phyloP scores from a whole-genome alignment of 2,888 invertebrate species.

The Elysia crispata region DNA sequence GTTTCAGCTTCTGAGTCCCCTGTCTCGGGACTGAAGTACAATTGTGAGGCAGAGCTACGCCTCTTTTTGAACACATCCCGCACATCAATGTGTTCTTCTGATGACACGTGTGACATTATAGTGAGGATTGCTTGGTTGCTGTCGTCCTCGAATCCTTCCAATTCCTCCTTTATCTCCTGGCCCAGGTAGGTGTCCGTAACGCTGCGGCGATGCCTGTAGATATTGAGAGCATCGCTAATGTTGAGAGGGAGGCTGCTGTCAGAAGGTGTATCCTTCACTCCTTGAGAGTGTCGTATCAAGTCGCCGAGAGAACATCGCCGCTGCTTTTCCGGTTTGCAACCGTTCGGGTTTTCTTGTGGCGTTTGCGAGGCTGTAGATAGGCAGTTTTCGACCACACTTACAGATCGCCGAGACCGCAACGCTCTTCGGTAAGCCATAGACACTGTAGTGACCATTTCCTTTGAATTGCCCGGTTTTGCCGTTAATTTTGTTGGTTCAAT shows the following conservation, averaged over 20 bases:
- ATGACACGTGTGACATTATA: conserved; percentile 37
- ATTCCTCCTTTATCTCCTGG: conserved; percentile 40
- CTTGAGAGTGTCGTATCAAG: conserved; percentile 37
- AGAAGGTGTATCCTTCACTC: background rate
- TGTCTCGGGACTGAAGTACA: conserved; percentile 34
- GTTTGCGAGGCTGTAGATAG: background rate
- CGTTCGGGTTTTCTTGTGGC: background rate
- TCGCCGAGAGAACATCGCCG: conserved; percentile 43
- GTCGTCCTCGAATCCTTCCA: conserved; percentile 33
- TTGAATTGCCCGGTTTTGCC: background rate
- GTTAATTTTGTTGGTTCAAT: no score
- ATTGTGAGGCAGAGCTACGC: conserved; percentile 6
- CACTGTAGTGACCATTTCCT: background rate
- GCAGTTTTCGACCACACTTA: conserved; percentile 18
- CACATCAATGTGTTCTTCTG: conserved; percentile 10
- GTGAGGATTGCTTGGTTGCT: conserved; percentile 43
- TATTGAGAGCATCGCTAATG: conserved; percentile 46
- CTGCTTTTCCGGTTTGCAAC: background rate
- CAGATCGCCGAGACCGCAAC: conserved; percentile 10
- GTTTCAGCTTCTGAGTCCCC: background rate
- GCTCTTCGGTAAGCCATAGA: background rate
- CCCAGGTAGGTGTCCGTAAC: conserved; percentile 52
- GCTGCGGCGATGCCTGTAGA: conserved; percentile 49
- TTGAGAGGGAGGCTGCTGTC: background rate
- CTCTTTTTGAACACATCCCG: conserved; percentile 31